Evolutionary conservation across 2,113 vertebrate species (phyloP), one percentile per base, ranked within the genome.

Genomic region (Tragulus kanchil): DNA sequence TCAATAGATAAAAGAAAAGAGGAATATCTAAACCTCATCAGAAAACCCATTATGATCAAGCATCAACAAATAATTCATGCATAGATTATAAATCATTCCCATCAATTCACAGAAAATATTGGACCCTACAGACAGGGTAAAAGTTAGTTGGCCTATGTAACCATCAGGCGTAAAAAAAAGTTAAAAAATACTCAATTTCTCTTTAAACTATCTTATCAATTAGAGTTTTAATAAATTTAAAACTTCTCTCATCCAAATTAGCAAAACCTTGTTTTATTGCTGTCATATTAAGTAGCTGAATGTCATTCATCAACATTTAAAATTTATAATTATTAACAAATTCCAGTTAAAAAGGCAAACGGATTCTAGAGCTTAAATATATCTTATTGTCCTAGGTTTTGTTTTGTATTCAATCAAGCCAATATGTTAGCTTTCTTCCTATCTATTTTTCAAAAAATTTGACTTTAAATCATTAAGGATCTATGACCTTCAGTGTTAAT

Each of bases 281-380:
- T 92, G 5, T 78, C 31, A n/a, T 82, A 90, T 93, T 75, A 90
- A 84, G 6, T 67, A 61, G 10, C 42, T 58, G 6, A 89, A 28
- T 14, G 1, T 4, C 64, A 89, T 85, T 96, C 71, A 67, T 71
- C n/a, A 50, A 61, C 14, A 89, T 94, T 73, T 89, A 9, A 92
- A 96, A 96, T 90, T 6, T 92, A 85, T 52, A 61, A 52, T 11
- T 85, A 3, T 87, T 92, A 92, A 59, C 19, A 78, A 67, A 3
- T 69, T 21, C 16, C 16, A 83, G 21, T 87, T 56, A 89, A 95
- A 92, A 95, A 71, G 85, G 28, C 64, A 92, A 95, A 88, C 79
- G 42, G 25, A 88, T 84, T 48, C 1, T 56, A 52, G 3, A 88
- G 9, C 31, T 69, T 90, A 61, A 77, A 81, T 23, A 50, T 42